Conservation (phyloP, 2,797 vertebrate genomes). For the Spinus olivaceus region DNA sequence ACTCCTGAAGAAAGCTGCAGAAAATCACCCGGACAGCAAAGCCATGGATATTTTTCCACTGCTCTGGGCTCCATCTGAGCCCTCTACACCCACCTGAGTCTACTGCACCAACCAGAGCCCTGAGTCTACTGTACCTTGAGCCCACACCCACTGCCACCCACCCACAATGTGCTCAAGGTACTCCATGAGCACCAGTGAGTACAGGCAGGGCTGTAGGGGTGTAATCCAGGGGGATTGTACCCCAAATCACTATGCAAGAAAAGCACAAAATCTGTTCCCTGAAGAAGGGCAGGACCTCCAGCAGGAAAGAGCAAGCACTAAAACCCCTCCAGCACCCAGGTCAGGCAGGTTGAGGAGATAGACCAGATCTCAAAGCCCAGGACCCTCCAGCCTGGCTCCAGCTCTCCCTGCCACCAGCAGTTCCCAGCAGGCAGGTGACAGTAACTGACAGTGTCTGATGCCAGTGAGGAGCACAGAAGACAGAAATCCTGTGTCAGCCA, state of each 20-base stretch:
- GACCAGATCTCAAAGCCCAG: neutral
- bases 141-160: neutral
- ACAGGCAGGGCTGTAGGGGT: neutral
- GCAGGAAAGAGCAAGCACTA: rapidly evolving
- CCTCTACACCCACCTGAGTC: neutral
- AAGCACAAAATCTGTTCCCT: neutral
- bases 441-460: neutral
- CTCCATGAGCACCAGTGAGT: neutral
- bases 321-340: neutral
- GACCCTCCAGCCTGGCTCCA: neutral
- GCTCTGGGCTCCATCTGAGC: rapidly evolving
- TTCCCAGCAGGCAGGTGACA: neutral
- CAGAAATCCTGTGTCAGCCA: neutral
- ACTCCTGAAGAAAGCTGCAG: neutral
- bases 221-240: neutral
- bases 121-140: no score
- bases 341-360: neutral
- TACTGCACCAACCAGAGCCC: neutral
- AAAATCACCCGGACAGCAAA: neutral
- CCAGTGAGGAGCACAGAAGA: neutral
- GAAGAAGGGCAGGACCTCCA: neutral
- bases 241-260: neutral
- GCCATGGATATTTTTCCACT: neutral
- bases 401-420: neutral
- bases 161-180: rapidly evolving